Evolutionary conservation across 2,888 invertebrate genomes (phyloP), one percentile per base, ranked within the genome.

Genomic region (Tolmerus cingulatus): DNA sequence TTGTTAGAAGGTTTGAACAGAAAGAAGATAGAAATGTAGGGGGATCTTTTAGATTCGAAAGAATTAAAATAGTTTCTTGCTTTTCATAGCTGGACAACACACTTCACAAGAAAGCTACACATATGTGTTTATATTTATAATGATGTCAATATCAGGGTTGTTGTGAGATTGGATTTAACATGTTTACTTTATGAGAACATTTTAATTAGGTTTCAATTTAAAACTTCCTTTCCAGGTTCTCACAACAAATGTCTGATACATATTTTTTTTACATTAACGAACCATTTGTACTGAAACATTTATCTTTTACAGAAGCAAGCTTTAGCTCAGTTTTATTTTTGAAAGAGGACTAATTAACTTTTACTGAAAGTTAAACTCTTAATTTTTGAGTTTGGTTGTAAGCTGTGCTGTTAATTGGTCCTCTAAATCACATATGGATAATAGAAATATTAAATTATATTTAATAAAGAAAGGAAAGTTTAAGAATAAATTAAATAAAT

Each of bases 21-120:
- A 46, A 34, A 79, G 30, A 46, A 46, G 40, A 51, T 19, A 79
- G 55, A 79, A 12, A 79, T 9, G 79, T 79, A 23, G 8, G 46
- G 55, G 27, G 19, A 66, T 66, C 66, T 19, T 46, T 46, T 34
- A 51, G 51, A 79, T 51, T 27, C n/a, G 55, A 40, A 51, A 79
- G 79, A 27, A 78, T 46, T 14, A 46, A 78, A 9, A 51, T 1
- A 51, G 43, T 43, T 51, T 79, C 46, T 79, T 79, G 51, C 51
- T 51, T 27, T 79, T 51, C 12, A 40, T 79, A 46, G 79, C 40
- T 27, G 51, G 27, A 79, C 40, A 46, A 46, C 79, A 79, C 79
- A 79, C 23, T 51, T 30, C 46, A 79, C 79, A 79, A 79, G 66
- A 66, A 76, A 79, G 79, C 79, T 30, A 79, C 79, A 79, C 51